phyloP scores from a whole-genome alignment of 1,140 invertebrate genomes.

The Plodia interpunctella region DNA sequence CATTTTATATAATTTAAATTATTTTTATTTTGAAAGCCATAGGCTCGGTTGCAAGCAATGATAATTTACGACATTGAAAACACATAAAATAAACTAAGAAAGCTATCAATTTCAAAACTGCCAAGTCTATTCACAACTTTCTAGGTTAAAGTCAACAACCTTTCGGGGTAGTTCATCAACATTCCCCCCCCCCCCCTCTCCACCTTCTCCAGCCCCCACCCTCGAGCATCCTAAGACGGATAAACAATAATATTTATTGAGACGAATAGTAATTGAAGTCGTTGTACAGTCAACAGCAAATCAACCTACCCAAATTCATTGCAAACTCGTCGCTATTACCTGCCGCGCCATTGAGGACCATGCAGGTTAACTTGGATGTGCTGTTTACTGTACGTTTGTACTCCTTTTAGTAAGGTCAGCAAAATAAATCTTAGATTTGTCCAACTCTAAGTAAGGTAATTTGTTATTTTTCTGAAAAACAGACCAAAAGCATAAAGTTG shows the following conservation, averaged over 20 bases:
- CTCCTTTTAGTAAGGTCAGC: constrained; percentile 11
- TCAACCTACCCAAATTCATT: no score
- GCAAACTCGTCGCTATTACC: no score
- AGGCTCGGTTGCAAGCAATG: no score
- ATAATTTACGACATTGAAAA: no score
- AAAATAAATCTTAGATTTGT: neutral
- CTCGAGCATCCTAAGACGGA: constrained; percentile 4
- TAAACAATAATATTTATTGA: constrained; percentile 33
- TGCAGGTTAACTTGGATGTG: no score
- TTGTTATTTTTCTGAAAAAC: no score
- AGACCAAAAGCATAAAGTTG: no score
- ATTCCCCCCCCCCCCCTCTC: neutral
- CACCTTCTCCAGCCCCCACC: neutral
- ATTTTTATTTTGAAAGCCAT: no score
- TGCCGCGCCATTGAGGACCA: no score
- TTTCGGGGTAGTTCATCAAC: neutral
- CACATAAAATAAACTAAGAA: neutral
- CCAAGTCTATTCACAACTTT: neutral
- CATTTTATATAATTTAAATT: no score
- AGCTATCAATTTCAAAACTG: neutral
- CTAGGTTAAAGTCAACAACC: neutral
- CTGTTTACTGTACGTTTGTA: constrained; percentile 8
- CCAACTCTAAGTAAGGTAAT: no score
- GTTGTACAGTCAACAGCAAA: no score
- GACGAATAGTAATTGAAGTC: constrained; percentile 27